Base-by-base conservation (phyloP, 2,113 vertebrate genomes). In the Platichthys flesus region DNA sequence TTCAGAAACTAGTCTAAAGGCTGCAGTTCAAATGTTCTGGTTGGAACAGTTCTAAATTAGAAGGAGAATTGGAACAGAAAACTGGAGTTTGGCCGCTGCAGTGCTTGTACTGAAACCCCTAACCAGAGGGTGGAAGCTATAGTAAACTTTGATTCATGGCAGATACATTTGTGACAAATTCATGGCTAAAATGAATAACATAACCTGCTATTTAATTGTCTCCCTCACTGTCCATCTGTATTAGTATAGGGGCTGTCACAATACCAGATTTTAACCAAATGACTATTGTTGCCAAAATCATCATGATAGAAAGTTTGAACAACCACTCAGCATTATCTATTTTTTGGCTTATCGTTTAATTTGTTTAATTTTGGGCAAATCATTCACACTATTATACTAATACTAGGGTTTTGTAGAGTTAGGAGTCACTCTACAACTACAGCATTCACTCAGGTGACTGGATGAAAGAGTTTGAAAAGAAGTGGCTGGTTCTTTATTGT, bases 31-130 rank as follows among this genome's bases (percentile, higher is more conserved):
- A 9, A 67, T 63, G 21, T 70, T 76, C 40, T 74, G 58, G 63
- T 75, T 21, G n/a, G 60, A 84, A 68, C 35, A 31, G 67, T 82
- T 86, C 82, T 78, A 84, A 82, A 84, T 82, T 78, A 89, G 82
- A 73, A 28, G 2, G 47, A 15, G 40, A 59, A 61, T 63, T 67
- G 57, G 45, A 78, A 74, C 45, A 31, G 55, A 35, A 56, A 65
- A 67, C 42, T 45, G 42, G 10, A 37, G 35, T 37, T 37, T 9
- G 35, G 35, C 35, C 9, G 9, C 9, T 37, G 9, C 35, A 37
- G 35, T 37, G 45, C 16, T 49, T 4, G 3, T 18, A 6, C 15
- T 18, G 14, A 49, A 15, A 49, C 76, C 8, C 23, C 23, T 57
- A 59, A 28, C 47, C 14, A 1, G 23, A 69, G 63, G 63, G 59